A percentile compares a stretch with the other conserved stretches of the same genome.
Conservation (phyloP, 2,797 vertebrate genomes). For the Antennarius maculatus region DNA sequence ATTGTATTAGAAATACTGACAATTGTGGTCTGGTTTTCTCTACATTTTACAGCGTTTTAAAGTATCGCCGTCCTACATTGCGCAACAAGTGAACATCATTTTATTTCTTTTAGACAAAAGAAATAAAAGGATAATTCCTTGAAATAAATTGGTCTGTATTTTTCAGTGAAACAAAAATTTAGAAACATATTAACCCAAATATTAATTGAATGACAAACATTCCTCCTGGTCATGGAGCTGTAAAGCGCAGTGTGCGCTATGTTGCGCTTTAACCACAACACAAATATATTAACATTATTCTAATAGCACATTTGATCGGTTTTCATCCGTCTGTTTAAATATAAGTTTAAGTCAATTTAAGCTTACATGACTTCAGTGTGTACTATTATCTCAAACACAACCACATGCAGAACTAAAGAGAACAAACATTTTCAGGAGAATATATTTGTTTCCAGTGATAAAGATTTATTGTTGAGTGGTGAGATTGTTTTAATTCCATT, state of each 20-base stretch:
- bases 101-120: conserved; percentile 1
- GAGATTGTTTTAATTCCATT: conserved; percentile 57
- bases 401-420: conserved; percentile 47
- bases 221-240: not conserved
- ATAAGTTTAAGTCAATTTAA: conserved; percentile 6
- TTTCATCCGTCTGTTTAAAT: conserved; percentile 8
- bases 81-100: conserved; percentile 49
- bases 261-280: conserved; percentile 9
- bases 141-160: not conserved
- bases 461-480: conserved; percentile 73
- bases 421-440: conserved; percentile 59
- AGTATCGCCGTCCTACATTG: conserved; percentile 16
- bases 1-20: not conserved
- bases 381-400: conserved; percentile 29
- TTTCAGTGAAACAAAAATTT: too few species aligned
- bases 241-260: conserved; percentile 24
- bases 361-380: not conserved
- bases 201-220: not conserved
- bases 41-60: not conserved
- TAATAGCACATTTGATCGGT: not conserved
- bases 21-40: not conserved
- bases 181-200: not conserved
- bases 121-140: not conserved
- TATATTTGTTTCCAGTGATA: conserved; percentile 58
- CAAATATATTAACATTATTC: conserved; percentile 21